phyloP scores from a whole-genome alignment of 2,888 invertebrate species.

The Drosophila bunnanda region DNA sequence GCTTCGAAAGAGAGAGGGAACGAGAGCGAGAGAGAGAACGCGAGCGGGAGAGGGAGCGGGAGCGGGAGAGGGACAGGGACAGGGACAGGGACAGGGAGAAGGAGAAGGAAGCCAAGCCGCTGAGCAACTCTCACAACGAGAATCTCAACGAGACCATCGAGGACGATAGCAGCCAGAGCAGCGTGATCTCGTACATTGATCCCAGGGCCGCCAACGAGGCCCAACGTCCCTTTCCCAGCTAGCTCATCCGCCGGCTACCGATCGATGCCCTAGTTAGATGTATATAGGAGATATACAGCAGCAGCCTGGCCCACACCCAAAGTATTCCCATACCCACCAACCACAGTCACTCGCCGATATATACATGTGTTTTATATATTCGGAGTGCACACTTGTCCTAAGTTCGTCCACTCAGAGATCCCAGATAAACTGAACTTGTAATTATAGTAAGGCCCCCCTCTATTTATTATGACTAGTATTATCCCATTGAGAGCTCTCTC shows the following conservation, averaged over 20 bases:
- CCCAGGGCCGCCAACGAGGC: conserved; percentile 68
- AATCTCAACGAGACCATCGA: conserved; percentile 80
- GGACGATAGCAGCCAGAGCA: conserved; percentile 84
- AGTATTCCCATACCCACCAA: neutral
- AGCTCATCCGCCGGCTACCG: conserved; percentile 1
- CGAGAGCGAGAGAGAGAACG: conserved; percentile 42
- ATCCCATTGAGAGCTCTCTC: conserved; percentile 12
- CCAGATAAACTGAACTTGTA: conserved; percentile 54
- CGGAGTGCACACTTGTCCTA: neutral
- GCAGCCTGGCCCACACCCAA: neutral
- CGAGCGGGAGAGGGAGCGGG: conserved; percentile 22
- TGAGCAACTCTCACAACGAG: conserved; percentile 49
- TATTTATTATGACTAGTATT: conserved; percentile 63
- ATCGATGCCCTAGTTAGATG: conserved; percentile 5
- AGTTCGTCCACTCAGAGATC: conserved; percentile 9
- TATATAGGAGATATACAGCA: conserved; percentile 28
- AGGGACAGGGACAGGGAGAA: neutral
- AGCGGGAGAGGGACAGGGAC: conserved; percentile 1
- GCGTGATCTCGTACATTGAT: conserved; percentile 84
- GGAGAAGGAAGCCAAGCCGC: conserved; percentile 11
- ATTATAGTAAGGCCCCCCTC: conserved; percentile 30
- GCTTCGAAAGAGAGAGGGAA: conserved; percentile 22
- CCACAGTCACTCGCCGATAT: conserved; percentile 4
- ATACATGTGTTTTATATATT: neutral
- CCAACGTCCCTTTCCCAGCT: conserved; percentile 23